Conservation (phyloP, 2,797 vertebrate genomes). For the Sebastes steindachneri region DNA sequence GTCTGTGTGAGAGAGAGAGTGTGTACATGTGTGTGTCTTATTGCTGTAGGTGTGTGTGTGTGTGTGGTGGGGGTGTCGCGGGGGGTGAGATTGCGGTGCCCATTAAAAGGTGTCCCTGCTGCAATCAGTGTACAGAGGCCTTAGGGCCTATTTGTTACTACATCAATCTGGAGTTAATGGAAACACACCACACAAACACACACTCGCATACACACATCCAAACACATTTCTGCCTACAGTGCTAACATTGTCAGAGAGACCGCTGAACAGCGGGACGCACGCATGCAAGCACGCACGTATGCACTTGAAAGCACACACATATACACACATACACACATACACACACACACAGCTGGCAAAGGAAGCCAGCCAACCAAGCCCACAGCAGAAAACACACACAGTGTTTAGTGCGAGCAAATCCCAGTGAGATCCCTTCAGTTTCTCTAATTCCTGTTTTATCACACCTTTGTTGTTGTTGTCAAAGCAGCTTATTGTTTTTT, state of each 20-base stretch:
- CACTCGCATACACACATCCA: slow-evolving; percentile 18
- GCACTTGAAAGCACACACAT: slow-evolving; percentile 7
- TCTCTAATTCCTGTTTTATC: neutral
- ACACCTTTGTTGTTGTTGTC: neutral
- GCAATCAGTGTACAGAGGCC: slow-evolving; percentile 71
- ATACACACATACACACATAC: neutral
- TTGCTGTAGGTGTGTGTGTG: neutral
- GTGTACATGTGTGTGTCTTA: slow-evolving; percentile 3
- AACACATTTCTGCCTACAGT: slow-evolving; percentile 48
- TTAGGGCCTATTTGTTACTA: slow-evolving; percentile 71
- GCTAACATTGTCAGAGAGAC: slow-evolving; percentile 57
- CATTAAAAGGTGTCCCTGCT: slow-evolving; percentile 78
- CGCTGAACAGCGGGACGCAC: slow-evolving; percentile 49
- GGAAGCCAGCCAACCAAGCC: slow-evolving; percentile 13
- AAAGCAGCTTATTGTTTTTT: neutral
- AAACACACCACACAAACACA: slow-evolving; percentile 49
- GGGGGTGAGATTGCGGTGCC: slow-evolving; percentile 40
- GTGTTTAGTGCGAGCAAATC: slow-evolving; percentile 14
- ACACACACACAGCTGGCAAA: slow-evolving; percentile 26
- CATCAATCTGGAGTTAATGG: slow-evolving; percentile 75
- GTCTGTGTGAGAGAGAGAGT: neutral
- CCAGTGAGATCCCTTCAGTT: slow-evolving; percentile 18
- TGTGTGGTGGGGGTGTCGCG: neutral
- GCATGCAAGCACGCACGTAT: slow-evolving; percentile 6
- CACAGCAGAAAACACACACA: slow-evolving; percentile 25